Conservation (phyloP, 2,113 vertebrate genomes). For the Ictalurus punctatus region DNA sequence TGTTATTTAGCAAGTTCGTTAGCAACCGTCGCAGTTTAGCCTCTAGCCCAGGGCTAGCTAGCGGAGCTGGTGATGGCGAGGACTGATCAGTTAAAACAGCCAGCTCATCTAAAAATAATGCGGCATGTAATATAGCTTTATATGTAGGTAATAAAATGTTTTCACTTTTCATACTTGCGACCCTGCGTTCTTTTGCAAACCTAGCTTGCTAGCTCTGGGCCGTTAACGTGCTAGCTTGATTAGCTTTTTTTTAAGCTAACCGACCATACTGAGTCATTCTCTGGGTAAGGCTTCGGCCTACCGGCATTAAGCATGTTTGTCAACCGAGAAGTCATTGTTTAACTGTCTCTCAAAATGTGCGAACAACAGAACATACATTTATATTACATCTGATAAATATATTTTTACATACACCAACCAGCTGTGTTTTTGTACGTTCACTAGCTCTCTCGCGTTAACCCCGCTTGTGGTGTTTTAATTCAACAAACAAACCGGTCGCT, state of each 20-base stretch:
- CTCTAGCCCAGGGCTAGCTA: conserved; percentile 24
- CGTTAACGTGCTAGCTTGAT: conserved; percentile 32
- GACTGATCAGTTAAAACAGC: not conserved
- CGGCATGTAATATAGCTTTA: too few species aligned
- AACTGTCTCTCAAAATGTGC: not conserved
- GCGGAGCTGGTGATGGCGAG: conserved; percentile 4
- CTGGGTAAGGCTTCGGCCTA: conserved; percentile 50
- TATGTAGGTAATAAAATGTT: not conserved
- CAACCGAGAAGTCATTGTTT: not conserved
- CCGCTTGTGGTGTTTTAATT: not conserved
- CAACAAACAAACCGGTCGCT: not conserved
- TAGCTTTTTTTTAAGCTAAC: conserved; percentile 31
- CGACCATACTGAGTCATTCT: conserved; percentile 56
- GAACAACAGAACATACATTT: not conserved
- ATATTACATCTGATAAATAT: not conserved
- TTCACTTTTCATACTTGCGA: not conserved
- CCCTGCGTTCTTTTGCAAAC: not conserved
- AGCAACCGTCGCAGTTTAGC: conserved; percentile 25
- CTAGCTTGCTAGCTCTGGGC: not conserved
- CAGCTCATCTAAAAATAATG: not conserved
- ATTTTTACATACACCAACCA: not conserved
- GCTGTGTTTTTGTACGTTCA: not conserved
- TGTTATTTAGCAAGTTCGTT: not conserved
- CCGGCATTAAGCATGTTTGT: conserved; percentile 44
- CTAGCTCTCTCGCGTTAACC: not conserved